Percentiles rank a stretch among this genome's conserved stretches.
phyloP scores from a whole-genome alignment of 2,797 vertebrate genomes.

The Aplochiton taeniatus region DNA sequence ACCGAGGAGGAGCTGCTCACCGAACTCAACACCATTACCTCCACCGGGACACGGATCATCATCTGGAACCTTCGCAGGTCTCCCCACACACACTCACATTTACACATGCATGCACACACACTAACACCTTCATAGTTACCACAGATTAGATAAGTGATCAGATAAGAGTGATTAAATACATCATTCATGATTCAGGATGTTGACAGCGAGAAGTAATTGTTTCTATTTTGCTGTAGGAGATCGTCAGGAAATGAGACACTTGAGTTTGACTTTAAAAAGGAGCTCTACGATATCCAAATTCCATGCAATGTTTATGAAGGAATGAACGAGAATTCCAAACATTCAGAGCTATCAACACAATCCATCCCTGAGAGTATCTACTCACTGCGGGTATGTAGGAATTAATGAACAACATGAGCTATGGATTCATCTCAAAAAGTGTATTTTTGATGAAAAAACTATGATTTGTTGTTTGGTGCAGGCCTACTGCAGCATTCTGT shows the following conservation, averaged over 20 bases:
- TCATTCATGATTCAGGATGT: too few relatives aligned
- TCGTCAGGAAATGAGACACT: constrained; percentile 51
- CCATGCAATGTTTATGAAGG: constrained; percentile 80
- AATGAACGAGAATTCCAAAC: constrained; percentile 67
- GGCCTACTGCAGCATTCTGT: constrained; percentile 95
- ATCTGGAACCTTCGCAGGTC: constrained; percentile 95
- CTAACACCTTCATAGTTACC: too few relatives aligned
- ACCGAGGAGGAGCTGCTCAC: constrained; percentile 76
- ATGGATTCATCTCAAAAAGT: too few relatives aligned
- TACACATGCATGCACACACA: background rate
- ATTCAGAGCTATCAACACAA: constrained; percentile 68
- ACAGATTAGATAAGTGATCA: too few relatives aligned
- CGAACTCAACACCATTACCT: constrained; percentile 80
- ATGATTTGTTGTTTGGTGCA: constrained; percentile 47
- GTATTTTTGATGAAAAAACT: too few relatives aligned
- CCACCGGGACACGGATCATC: constrained; percentile 87
- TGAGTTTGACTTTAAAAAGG: constrained; percentile 88
- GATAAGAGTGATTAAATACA: too few relatives aligned
- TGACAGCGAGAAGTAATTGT: background rate
- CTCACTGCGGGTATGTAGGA: constrained; percentile 82
- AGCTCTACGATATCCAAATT: constrained; percentile 90
- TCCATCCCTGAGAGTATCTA: constrained; percentile 82
- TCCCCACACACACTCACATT: background rate
- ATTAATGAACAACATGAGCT: background rate
- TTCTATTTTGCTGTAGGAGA: constrained; percentile 50